phyloP scores from a whole-genome alignment of 2,797 vertebrate species.

The Sebastes reedi region DNA sequence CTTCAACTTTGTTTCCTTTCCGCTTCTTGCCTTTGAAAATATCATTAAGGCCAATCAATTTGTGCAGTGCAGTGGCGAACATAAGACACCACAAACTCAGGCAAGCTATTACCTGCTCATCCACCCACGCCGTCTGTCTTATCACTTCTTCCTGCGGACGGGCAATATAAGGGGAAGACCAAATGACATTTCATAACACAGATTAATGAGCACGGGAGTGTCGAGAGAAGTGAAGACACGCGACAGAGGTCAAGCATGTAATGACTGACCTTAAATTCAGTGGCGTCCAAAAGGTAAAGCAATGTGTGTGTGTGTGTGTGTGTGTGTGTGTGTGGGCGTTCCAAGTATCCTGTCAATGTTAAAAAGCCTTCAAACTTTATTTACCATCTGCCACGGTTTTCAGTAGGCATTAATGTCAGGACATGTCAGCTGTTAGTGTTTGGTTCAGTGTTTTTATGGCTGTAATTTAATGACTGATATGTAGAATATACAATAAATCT shows the following conservation, averaged over 20 bases:
- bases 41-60: constrained; percentile 62
- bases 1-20: constrained; percentile 22
- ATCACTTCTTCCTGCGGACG: constrained; percentile 1
- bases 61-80: constrained; percentile 26
- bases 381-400: constrained; percentile 11
- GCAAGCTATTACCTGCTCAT: constrained; percentile 48
- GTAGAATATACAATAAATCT: background rate
- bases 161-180: constrained; percentile 10
- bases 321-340: background rate
- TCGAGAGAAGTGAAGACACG: constrained; percentile 23
- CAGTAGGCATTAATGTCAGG: background rate
- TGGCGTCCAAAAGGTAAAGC: constrained; percentile 13
- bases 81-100: constrained; percentile 17
- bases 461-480: background rate
- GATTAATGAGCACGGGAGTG: constrained; percentile 63
- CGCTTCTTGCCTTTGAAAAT: constrained; percentile 37
- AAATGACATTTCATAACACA: constrained; percentile 56
- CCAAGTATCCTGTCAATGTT: background rate
- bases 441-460: background rate
- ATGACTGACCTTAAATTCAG: constrained; percentile 51
- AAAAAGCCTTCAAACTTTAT: constrained; percentile 23
- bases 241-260: constrained; percentile 56
- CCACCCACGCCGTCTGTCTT: constrained; percentile 43
- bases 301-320: background rate
- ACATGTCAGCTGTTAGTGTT: constrained; percentile 1